phyloP scores from a whole-genome alignment of 1,140 invertebrate species.

The Phenacoccus solenopsis region DNA sequence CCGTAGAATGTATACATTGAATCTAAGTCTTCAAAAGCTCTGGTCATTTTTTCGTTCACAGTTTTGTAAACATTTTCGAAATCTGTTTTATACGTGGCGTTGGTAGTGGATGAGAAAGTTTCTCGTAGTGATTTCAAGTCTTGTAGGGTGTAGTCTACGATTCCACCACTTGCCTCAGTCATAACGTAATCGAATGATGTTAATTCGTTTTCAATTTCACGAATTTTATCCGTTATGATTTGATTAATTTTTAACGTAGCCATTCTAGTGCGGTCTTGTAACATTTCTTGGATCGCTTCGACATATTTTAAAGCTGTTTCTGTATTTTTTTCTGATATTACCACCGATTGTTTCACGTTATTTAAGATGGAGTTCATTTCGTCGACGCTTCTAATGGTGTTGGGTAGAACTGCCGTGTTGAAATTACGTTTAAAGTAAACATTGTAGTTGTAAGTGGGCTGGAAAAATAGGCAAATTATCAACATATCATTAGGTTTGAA shows the following conservation, averaged over 20 bases:
- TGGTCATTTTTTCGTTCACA: background rate
- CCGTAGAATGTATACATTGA: background rate
- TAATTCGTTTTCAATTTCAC: background rate
- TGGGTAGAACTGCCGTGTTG: no score
- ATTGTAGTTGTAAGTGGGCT: no score
- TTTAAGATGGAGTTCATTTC: background rate
- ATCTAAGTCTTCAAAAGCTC: background rate
- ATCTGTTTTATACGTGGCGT: background rate
- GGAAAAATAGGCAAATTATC: no score
- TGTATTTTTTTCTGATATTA: background rate
- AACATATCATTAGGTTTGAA: no score
- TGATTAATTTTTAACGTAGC: background rate
- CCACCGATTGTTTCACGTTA: background rate
- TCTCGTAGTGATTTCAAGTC: background rate
- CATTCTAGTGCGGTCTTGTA: background rate
- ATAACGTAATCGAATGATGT: constrained; percentile 5
- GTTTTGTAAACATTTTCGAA: background rate
- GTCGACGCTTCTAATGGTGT: no score
- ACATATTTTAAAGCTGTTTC: background rate
- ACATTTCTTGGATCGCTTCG: background rate
- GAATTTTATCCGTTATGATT: background rate
- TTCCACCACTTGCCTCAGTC: background rate
- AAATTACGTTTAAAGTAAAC: no score
- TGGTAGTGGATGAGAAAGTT: background rate
- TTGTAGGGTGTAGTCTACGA: background rate